Conservation (phyloP, 2,888 invertebrate species). For the Nebria salina region DNA sequence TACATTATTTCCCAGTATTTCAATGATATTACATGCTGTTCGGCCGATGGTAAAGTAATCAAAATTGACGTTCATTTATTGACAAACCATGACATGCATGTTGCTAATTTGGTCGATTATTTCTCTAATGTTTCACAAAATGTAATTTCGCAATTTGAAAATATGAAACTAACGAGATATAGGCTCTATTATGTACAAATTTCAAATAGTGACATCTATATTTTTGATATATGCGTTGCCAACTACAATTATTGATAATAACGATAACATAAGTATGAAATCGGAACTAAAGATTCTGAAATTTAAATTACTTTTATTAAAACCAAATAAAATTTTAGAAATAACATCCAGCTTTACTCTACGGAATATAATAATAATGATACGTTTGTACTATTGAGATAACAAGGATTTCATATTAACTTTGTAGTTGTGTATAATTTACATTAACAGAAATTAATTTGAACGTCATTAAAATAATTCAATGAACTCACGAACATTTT, state of each 20-base stretch:
- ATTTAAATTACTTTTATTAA: no score
- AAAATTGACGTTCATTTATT: constrained; percentile 10
- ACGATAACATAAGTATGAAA: no score
- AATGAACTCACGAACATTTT: background rate
- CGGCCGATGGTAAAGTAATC: background rate
- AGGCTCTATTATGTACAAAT: no score
- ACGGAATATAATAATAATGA: no score
- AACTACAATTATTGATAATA: no score
- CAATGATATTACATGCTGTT: constrained; percentile 14
- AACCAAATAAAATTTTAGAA: no score
- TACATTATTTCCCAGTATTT: background rate
- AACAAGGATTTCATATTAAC: no score
- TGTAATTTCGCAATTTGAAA: background rate
- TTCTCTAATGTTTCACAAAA: background rate
- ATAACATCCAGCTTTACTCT: no score
- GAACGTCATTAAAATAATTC: constrained; percentile 31
- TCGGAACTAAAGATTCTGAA: no score
- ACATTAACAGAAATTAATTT: constrained; percentile 28
- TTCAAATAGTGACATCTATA: background rate
- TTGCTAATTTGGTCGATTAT: background rate
- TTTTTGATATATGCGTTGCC: background rate
- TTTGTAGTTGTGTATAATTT: background rate
- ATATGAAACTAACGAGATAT: background rate
- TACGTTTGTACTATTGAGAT: no score
- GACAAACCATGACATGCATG: background rate